Evolutionary conservation across 37 sponge, comb jelly and placozoan genomes (phyloP), one percentile per base, ranked within the genome.

Genomic region (Diacarnus erythraeanus): DNA sequence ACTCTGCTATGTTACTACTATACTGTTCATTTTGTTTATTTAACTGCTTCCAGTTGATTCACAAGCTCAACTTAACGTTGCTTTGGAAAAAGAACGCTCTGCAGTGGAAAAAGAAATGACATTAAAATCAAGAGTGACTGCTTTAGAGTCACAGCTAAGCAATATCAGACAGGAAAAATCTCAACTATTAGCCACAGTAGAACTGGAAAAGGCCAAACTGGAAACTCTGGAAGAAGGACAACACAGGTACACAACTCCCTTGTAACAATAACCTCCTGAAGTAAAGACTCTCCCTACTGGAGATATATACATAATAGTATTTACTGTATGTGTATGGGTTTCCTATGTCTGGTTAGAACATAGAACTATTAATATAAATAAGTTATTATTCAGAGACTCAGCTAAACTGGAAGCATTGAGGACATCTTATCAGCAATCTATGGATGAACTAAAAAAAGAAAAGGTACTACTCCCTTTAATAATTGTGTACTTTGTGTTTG

Each of bases 361-460:
- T 21, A 27, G 30, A 23, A 6, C 5, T 23, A 61, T 25, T 72
- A 43, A 72, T 27, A 17, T 72, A 25, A 9, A 72, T 36, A 58
- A 31, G 34, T n/a, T 33, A 22, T 59, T 57, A 35, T 77, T n/a
- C 66, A 93, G 93, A 47, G 86, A 81, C 8, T 57, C 76, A 36
- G 80, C 85, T 21, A 88, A 83, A 39, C 57, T 76, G 35, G 88
- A 92, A 66, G 78, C 85, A 30, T 38, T 92, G 10, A 59, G 86
- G 40, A 22, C 78, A 3, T 75, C 81, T 30, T 73, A 56, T 21
- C 76, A 74, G 37, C 74, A 70, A 20, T 64, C 84, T 5, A 40
- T 87, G 38, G 88, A 87, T 15, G 84, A 92, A 38, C 59, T 88
- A n/a, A 80, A 61, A 44, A 92, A 84, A 64, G 88, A 92, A 71